Conservation (phyloP, 2,888 invertebrate genomes). For the Noctua pronuba region DNA sequence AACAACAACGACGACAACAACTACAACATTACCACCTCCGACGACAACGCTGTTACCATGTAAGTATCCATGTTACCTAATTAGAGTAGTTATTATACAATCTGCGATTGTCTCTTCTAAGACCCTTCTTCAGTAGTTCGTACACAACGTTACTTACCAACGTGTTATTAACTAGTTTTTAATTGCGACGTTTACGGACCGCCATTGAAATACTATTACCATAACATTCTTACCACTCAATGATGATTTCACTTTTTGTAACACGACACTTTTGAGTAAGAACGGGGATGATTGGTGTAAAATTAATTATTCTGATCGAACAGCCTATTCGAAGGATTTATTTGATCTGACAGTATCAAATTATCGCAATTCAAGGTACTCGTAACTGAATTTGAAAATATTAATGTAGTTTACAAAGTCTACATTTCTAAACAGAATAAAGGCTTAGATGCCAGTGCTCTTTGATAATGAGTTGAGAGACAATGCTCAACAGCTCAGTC, state of each 20-base stretch:
- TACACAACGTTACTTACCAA: background rate
- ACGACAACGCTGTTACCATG: conserved; percentile 78
- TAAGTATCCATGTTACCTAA: conserved; percentile 69
- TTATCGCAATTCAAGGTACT: no score
- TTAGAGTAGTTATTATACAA: background rate
- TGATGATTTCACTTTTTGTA: background rate
- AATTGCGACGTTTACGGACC: background rate
- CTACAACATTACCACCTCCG: conserved; percentile 79
- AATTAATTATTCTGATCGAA: background rate
- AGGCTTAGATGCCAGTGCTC: background rate
- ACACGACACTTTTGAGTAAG: background rate
- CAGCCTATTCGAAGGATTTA: background rate
- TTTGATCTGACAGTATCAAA: no score
- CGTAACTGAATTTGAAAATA: no score
- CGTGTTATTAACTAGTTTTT: background rate
- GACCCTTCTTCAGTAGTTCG: background rate
- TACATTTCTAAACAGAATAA: background rate
- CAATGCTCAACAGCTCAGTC: conserved; percentile 10
- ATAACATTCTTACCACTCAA: background rate
- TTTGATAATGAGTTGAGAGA: conserved; percentile 32
- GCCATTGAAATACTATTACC: background rate
- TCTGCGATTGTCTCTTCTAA: background rate
- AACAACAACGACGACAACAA: conserved; percentile 81
- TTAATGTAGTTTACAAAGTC: background rate
- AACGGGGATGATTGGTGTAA: background rate